These are phyloP conservation scores for Mastigias papua DNA, from an alignment of 30 jellyfish, hydroid and myxozoan species.

Conservation along the genomic window DNA sequence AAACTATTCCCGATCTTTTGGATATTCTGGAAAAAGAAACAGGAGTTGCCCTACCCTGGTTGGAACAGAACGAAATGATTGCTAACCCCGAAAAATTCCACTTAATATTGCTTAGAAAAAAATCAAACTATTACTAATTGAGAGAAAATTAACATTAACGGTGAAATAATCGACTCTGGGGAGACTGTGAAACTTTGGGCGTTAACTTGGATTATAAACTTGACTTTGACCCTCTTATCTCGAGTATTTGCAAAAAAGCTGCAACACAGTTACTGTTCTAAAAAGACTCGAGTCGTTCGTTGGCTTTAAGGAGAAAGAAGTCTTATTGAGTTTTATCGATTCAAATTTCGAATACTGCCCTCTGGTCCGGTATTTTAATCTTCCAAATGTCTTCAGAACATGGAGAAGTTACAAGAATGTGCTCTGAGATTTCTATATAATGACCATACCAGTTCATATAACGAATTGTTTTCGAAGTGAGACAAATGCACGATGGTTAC, in stretches of 20 bases:
- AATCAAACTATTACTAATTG: not conserved
- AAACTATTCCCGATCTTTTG: conserved; percentile 21
- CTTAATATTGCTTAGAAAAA: not conserved
- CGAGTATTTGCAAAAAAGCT: conserved; percentile 4
- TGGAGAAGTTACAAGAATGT: not conserved
- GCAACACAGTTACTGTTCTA: conserved; percentile 36
- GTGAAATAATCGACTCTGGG: not conserved
- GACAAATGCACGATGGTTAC: conserved; percentile 5
- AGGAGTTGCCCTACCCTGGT: conserved; percentile 23
- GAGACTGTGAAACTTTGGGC: conserved; percentile 4
- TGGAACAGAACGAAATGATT: conserved; percentile 36
- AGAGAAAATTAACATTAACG: not conserved
- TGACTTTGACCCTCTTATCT: conserved; percentile 19
- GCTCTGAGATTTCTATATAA: not conserved
- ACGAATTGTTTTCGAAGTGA: not conserved
- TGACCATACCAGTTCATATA: not conserved
- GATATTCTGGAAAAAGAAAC: conserved; percentile 36
- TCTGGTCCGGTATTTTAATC: conserved; percentile 32
- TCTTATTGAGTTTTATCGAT: conserved; percentile 16
- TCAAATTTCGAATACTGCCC: conserved; percentile 18
- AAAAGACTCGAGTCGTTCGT: conserved; percentile 4
- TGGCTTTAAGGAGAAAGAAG: not conserved
- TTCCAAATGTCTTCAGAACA: not conserved
- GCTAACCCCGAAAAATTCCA: conserved; percentile 49
- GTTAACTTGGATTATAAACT: conserved; percentile 23